These are phyloP conservation scores for Chironomus tentans DNA, from an alignment of 2,888 invertebrate species.

Conservation along the genomic window DNA sequence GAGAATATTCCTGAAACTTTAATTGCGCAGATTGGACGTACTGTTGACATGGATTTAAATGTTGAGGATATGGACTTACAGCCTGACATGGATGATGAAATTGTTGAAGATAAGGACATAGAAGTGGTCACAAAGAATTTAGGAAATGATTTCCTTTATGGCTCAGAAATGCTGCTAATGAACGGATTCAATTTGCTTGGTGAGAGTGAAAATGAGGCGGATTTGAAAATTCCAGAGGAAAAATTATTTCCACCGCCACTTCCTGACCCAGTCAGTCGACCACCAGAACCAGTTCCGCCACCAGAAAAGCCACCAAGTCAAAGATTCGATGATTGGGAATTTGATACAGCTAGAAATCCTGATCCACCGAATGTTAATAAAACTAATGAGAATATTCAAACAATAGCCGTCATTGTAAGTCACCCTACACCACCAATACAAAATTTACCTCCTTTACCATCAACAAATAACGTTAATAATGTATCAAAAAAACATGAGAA, in stretches of 20 bases:
- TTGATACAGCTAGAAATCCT: slow-evolving; percentile 1
- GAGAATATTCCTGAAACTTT: slow-evolving; percentile 36
- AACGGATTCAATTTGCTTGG: slow-evolving; percentile 8
- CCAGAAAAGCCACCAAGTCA: neutral
- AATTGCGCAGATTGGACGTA: slow-evolving; percentile 37
- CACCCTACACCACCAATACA: neutral
- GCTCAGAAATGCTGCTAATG: slow-evolving; percentile 19
- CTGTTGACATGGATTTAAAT: slow-evolving; percentile 37
- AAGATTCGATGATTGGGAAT: neutral
- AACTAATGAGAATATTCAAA: neutral
- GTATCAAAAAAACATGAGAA: neutral
- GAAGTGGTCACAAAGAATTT: slow-evolving; percentile 18
- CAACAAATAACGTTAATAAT: neutral
- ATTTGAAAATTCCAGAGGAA: neutral
- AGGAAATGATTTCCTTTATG: slow-evolving; percentile 13
- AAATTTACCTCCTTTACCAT: neutral
- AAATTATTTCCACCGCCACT: neutral
- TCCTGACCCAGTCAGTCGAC: neutral
- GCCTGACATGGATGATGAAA: neutral
- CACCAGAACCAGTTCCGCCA: slow-evolving; percentile 12
- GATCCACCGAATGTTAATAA: neutral
- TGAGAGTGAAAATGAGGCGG: neutral
- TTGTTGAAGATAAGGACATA: neutral
- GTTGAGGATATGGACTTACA: slow-evolving; percentile 34
- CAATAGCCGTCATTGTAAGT: neutral